These are phyloP conservation scores for Tachycineta bicolor DNA, from an alignment of 2,113 vertebrate species.

Conservation along the genomic window DNA sequence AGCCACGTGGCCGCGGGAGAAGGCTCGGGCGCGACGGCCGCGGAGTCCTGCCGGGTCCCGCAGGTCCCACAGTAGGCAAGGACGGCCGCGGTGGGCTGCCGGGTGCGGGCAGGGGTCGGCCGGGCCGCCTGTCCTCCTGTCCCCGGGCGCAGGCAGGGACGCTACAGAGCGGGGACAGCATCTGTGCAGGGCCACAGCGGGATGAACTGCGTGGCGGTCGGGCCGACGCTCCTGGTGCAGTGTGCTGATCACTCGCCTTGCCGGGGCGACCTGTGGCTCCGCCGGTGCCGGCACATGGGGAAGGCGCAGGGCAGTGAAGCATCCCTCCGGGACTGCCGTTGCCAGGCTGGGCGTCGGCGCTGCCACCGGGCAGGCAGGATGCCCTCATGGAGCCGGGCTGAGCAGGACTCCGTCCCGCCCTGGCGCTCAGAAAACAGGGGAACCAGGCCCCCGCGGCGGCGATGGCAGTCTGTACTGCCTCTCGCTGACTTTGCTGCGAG, in stretches of 20 bases:
- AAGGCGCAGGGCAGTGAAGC: neutral
- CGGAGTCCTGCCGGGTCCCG: neutral
- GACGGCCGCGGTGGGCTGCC: neutral
- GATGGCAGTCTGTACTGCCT: neutral
- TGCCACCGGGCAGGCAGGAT: neutral
- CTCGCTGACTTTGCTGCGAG: neutral
- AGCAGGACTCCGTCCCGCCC: neutral
- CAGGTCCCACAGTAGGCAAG: rapidly evolving
- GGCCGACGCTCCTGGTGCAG: no score
- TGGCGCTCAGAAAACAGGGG: rapidly evolving
- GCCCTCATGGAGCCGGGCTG: neutral
- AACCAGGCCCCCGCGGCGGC: neutral
- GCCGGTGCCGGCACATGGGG: neutral
- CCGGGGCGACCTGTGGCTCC: neutral
- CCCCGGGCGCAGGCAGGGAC: neutral
- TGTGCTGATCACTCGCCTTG: neutral
- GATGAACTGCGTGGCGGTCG: neutral
- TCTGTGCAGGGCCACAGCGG: neutral
- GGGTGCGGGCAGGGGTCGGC: neutral
- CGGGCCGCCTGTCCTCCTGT: neutral
- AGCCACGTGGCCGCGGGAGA: neutral
- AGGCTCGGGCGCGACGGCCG: neutral
- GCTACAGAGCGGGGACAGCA: neutral
- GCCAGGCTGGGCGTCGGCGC: neutral
- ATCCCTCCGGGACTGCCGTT: neutral